These are phyloP conservation scores for Rhynchonema sp. DNA, from an alignment of 2,888 invertebrate genomes.

Conservation along the genomic window DNA sequence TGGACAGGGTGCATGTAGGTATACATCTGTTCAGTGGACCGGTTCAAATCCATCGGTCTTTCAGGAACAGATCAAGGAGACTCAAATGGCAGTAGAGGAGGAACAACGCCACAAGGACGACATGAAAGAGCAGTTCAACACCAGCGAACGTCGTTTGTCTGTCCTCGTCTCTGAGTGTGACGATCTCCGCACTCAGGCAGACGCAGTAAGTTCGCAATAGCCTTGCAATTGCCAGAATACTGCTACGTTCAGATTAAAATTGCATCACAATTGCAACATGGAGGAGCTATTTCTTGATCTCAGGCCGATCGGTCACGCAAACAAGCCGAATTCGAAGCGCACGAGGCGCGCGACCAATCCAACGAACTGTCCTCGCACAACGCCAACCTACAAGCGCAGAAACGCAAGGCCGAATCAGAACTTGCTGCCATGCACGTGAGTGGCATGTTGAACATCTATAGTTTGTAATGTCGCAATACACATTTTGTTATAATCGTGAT, in stretches of 20 bases:
- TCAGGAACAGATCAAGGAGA: constrained; percentile 71
- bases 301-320: constrained; percentile 9
- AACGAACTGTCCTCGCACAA: constrained; percentile 84
- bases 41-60: too few relatives aligned
- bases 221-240: too few relatives aligned
- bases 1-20: too few relatives aligned
- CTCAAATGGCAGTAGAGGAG: constrained; percentile 51
- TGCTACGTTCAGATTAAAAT: too few relatives aligned
- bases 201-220: too few relatives aligned
- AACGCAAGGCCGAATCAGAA: constrained; percentile 97
- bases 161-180: constrained; percentile 90
- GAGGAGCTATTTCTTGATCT: not conserved
- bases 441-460: too few relatives aligned
- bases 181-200: constrained; percentile 44
- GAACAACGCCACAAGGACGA: constrained; percentile 57
- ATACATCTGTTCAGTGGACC: too few relatives aligned
- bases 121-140: not conserved
- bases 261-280: too few relatives aligned
- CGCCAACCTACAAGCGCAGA: constrained; percentile 69
- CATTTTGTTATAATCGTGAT: not conserved
- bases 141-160: not conserved
- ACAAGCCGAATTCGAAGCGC: constrained; percentile 11
- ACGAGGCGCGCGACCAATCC: constrained; percentile 51
- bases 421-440: constrained; percentile 75
- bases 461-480: too few relatives aligned